These are phyloP conservation scores for Pecten maximus DNA, from an alignment of 2,888 invertebrate genomes.

Conservation along the genomic window DNA sequence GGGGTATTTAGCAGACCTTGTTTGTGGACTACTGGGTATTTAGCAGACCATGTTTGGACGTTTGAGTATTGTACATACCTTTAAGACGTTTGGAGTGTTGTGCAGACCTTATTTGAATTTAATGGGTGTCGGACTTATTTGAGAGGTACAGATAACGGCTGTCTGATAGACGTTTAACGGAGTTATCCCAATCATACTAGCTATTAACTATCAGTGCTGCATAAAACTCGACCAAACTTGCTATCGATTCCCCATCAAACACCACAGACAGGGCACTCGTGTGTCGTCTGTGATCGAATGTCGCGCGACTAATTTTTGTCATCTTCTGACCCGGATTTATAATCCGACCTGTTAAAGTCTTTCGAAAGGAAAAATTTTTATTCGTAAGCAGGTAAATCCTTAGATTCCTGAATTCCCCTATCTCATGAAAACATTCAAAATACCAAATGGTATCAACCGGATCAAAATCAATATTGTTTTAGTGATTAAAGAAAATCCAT, in stretches of 20 bases:
- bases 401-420: too few species aligned
- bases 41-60: neutral
- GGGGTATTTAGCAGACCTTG: neutral
- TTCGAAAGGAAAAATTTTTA: too few species aligned
- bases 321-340: neutral
- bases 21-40: neutral
- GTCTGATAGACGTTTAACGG: neutral
- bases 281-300: neutral
- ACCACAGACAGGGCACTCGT: neutral
- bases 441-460: too few species aligned
- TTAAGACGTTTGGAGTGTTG: neutral
- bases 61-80: neutral
- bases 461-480: too few species aligned
- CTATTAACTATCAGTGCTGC: neutral
- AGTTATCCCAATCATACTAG: neutral
- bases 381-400: too few species aligned
- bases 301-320: neutral
- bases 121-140: neutral
- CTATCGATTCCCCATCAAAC: neutral
- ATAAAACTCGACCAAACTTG: neutral
- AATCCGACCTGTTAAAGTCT: too few species aligned
- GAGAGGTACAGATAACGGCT: slow-evolving; percentile 8
- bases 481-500: too few species aligned
- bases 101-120: neutral
- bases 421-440: too few species aligned